Conservation (phyloP, 2,888 invertebrate species). For the Neoaliturus tenellus region DNA sequence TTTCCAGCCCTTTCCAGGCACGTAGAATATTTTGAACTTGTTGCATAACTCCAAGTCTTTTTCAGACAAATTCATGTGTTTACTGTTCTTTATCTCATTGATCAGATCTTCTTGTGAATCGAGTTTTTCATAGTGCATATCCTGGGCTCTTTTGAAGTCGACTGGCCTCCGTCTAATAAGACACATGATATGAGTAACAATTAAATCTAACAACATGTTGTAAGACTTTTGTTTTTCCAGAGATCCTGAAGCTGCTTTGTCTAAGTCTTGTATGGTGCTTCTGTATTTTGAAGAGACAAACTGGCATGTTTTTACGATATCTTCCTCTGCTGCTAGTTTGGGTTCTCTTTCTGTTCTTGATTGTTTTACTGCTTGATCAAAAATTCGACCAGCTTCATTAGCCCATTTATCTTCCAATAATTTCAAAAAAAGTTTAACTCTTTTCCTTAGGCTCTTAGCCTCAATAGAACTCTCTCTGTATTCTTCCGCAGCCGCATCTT, state of each 20-base stretch:
- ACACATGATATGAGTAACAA: neutral
- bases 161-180: neutral
- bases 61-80: neutral
- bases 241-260: neutral
- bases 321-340: too few species aligned
- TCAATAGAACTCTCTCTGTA: too few species aligned
- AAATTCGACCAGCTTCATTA: too few species aligned
- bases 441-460: too few species aligned
- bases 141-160: neutral
- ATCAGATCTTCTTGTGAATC: neutral
- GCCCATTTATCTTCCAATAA: too few species aligned
- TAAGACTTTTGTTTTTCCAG: neutral
- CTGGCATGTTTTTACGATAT: neutral
- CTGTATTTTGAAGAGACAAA: neutral
- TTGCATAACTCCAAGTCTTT: neutral
- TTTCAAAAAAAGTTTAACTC: too few species aligned
- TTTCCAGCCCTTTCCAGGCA: slow-evolving; percentile 2
- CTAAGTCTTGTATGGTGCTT: neutral
- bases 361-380: too few species aligned
- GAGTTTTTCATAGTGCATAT: neutral
- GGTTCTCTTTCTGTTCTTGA: too few species aligned
- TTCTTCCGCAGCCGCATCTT: too few species aligned
- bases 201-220: neutral
- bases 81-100: neutral
- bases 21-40: slow-evolving; percentile 3